Evolutionary conservation across 2,113 vertebrate species (phyloP).

Genomic region (Girardinichthys multiradiatus): DNA sequence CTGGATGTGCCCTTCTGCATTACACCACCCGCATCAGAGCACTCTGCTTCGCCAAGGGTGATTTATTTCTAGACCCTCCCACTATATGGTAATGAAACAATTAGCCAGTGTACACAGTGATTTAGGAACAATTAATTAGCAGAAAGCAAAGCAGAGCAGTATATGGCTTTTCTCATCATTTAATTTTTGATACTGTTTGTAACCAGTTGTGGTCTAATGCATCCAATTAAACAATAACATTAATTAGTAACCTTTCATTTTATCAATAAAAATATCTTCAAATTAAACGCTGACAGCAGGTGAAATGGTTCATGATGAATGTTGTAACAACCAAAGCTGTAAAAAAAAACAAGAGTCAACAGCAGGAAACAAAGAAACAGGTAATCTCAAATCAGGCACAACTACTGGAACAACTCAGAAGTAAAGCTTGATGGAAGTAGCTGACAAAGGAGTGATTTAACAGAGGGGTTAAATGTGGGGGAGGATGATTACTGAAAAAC

Average conservation of each 20-base stretch:
- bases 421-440: neutral
- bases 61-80: slow-evolving; percentile 27
- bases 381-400: too few relatives aligned
- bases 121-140: neutral
- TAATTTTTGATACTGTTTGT: neutral
- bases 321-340: neutral
- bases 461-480: too few relatives aligned
- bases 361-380: neutral
- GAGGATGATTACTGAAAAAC: too few relatives aligned
- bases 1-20: slow-evolving; percentile 7
- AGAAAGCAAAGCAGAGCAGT: neutral
- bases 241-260: neutral
- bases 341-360: neutral
- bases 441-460: too few relatives aligned
- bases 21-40: neutral
- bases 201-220: neutral
- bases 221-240: neutral
- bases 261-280: neutral
- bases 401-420: too few relatives aligned
- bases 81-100: slow-evolving; percentile 23
- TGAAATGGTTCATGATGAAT: neutral
- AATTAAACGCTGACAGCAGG: neutral
- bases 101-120: neutral
- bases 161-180: neutral
- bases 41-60: neutral